These are phyloP conservation scores for Oscheius sp. DNA, from an alignment of 2,888 invertebrate species.

Conservation along the genomic window DNA sequence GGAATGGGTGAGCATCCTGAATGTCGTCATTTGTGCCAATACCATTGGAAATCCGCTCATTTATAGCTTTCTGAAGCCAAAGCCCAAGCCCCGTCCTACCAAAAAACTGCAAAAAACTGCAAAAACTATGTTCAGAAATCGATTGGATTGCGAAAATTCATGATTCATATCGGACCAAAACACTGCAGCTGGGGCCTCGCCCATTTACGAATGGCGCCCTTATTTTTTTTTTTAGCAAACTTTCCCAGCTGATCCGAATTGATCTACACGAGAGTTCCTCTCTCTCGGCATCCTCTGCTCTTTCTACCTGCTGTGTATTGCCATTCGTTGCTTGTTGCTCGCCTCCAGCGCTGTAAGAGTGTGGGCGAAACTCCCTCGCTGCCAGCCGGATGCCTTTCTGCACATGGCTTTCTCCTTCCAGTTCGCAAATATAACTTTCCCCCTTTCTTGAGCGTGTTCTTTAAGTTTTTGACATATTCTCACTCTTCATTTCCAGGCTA, in stretches of 20 bases:
- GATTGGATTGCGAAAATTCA: neutral
- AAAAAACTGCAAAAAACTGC: no score
- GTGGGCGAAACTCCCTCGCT: conserved; percentile 30
- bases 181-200: neutral
- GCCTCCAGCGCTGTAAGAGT: conserved; percentile 27
- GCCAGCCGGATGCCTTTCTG: conserved; percentile 24
- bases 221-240: neutral
- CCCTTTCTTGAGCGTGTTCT: neutral
- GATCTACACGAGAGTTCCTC: conserved; percentile 8
- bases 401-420: conserved; percentile 29
- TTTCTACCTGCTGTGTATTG: conserved; percentile 26
- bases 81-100: no score
- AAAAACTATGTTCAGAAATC: neutral
- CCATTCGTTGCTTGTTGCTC: conserved; percentile 27
- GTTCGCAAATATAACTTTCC: conserved; percentile 13
- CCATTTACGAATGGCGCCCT: neutral
- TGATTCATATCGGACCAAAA: neutral
- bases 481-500: neutral
- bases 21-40: conserved; percentile 66
- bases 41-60: conserved; percentile 68
- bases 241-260: conserved; percentile 22
- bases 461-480: conserved; percentile 7
- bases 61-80: conserved; percentile 48
- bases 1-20: conserved; percentile 51
- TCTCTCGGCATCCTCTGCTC: conserved; percentile 6